Base-by-base conservation (phyloP, 2,888 invertebrate genomes). In the Aleiodes testaceus region DNA sequence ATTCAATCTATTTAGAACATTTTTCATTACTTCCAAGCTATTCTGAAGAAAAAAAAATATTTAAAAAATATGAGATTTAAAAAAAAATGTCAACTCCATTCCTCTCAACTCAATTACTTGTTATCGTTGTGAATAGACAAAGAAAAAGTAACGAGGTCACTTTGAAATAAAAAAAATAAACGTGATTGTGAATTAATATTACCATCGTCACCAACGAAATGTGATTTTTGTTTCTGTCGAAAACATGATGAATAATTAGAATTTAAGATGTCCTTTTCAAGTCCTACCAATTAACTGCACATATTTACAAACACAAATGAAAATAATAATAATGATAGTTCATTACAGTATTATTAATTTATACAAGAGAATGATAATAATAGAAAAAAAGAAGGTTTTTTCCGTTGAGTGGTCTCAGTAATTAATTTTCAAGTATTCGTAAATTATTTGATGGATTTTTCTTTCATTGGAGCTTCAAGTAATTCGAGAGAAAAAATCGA, bases 201-300 rank as follows among this genome's bases (percentile, higher is more conserved):
- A 47, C 22, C 22, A 63, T 63, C 47, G 26, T 26, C 63, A 45
- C 45, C 63, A 63, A 63, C 63, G 63, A 63, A 63, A 26, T 45
- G 44, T 44, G 44, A 45, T 44, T 47, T 44, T 45, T n/a, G 6
- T 36, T 36, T 36, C 36, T 36, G 36, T 45, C 12, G 18, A 47
- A 63, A 45, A 45, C 45, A 63, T 20, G 45, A 63, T 63, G n/a
- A 45, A 63, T 63, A 45, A 63, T 22, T 45, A 63, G 44, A 45
- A 36, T 45, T 63, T 63, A 63, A 45, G 63, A 63, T 63, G 45
- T 63, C 63, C 63, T 63, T 26, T 22, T 42, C 63, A 45, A 45
- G 11, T 63, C 44, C 20, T 63, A 47, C 12, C 44, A 45, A 45
- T 45, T 63, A 63, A 63, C 45, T 63, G 45, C 63, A 63, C 44